Evolutionary conservation across 2,797 vertebrate species (phyloP).

Genomic region (Podarcis siculus): DNA sequence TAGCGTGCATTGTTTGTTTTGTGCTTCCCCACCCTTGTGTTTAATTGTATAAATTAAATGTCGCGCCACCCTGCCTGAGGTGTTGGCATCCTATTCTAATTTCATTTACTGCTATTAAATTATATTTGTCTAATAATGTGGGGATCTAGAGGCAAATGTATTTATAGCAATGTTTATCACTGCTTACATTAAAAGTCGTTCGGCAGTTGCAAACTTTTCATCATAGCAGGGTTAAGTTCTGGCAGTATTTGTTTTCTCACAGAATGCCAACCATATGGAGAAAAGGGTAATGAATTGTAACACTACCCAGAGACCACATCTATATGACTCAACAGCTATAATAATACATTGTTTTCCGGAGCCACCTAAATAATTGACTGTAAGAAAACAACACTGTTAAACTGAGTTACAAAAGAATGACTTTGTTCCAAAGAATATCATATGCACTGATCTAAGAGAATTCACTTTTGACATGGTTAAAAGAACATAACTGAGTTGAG

Average conservation of each 20-base stretch:
- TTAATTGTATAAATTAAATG: constrained; percentile 71
- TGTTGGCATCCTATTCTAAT: constrained; percentile 69
- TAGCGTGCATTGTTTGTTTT: constrained; percentile 62
- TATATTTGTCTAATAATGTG: constrained; percentile 58
- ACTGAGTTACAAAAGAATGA: constrained; percentile 65
- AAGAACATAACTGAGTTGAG: constrained; percentile 59
- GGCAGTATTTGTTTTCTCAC: constrained; percentile 63
- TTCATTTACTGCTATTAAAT: constrained; percentile 71
- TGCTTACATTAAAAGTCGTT: constrained; percentile 23
- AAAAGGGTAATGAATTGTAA: constrained; percentile 72
- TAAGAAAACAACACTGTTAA: constrained; percentile 71
- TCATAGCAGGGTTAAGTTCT: constrained; percentile 61
- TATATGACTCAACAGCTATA: constrained; percentile 72
- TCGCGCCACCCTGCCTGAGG: constrained; percentile 72
- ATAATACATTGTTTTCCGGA: constrained; percentile 74
- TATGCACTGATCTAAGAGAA: constrained; percentile 49
- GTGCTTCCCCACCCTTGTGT: constrained; percentile 53
- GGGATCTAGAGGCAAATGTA: constrained; percentile 60
- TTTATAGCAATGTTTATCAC: constrained; percentile 69
- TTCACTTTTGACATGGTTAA: constrained; percentile 58
- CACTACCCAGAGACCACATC: constrained; percentile 52
- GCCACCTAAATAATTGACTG: constrained; percentile 73
- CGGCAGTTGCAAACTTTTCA: constrained; percentile 66
- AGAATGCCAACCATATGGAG: constrained; percentile 63
- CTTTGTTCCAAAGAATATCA: constrained; percentile 60